phyloP scores from a whole-genome alignment of 2,113 vertebrate genomes.

The Rhinogobius similis region DNA sequence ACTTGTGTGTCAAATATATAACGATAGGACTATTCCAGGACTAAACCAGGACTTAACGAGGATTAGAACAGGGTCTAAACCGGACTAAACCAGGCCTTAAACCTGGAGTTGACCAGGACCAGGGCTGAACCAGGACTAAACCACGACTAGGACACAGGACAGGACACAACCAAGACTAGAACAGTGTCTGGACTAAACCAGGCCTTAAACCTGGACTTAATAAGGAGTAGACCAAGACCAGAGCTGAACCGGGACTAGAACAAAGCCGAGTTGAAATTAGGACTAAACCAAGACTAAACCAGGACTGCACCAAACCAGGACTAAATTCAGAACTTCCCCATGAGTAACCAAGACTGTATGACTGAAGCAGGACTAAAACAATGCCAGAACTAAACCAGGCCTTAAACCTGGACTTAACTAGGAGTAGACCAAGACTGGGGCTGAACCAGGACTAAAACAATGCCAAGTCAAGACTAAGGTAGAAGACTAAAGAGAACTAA shows the following conservation, averaged over 20 bases:
- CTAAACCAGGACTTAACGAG: background rate
- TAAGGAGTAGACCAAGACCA: background rate
- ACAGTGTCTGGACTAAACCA: background rate
- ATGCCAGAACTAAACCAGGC: background rate
- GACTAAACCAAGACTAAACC: background rate
- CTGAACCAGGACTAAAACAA: background rate
- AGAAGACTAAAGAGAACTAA: background rate
- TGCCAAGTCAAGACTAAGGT: no score
- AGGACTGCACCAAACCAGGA: background rate
- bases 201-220: background rate
- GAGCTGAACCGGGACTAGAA: background rate
- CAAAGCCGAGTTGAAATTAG: background rate
- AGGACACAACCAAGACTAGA: background rate
- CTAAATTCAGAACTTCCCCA: background rate
- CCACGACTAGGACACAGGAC: no score
- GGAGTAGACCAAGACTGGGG: background rate
- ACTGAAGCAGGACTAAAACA: background rate
- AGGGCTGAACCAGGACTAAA: background rate
- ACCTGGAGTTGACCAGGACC: no score
- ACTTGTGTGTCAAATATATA: background rate
- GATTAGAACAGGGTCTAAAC: no score
- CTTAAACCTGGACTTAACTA: background rate
- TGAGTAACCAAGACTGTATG: background rate
- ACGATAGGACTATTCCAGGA: background rate
- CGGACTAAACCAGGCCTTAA: background rate